Conservation (phyloP, 2,113 vertebrate genomes). For the Mus spicilegus region DNA sequence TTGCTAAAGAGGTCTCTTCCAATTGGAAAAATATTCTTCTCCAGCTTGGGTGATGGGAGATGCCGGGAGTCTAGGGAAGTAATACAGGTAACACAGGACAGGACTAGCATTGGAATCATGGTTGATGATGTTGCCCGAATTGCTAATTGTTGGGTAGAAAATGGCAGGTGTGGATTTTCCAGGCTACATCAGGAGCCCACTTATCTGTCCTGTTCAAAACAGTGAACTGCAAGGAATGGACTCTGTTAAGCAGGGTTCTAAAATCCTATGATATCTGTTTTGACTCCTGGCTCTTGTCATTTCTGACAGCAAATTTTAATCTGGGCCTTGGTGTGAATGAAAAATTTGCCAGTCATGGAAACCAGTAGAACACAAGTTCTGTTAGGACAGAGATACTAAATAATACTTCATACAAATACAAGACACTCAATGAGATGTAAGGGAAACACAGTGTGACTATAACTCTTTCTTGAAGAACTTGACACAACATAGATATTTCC, state of each 20-base stretch:
- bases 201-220: not conserved
- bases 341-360: not conserved
- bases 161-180: not conserved
- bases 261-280: not conserved
- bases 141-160: not conserved
- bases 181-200: not conserved
- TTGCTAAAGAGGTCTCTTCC: constrained; percentile 17
- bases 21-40: not conserved
- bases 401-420: not conserved
- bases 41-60: not conserved
- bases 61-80: not conserved
- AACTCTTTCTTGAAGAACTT: constrained; percentile 11
- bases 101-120: not conserved
- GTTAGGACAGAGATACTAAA: not conserved
- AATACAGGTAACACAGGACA: not conserved
- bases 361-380: not conserved
- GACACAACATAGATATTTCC: not conserved
- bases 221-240: not conserved
- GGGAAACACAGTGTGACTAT: not conserved
- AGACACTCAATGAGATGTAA: not conserved
- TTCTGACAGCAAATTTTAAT: constrained; percentile 10
- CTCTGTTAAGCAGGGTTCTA: not conserved
- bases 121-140: not conserved
- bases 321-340: not conserved
- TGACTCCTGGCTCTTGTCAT: not conserved